Conservation (phyloP, 1,140 invertebrate genomes). For the Limonius californicus region DNA sequence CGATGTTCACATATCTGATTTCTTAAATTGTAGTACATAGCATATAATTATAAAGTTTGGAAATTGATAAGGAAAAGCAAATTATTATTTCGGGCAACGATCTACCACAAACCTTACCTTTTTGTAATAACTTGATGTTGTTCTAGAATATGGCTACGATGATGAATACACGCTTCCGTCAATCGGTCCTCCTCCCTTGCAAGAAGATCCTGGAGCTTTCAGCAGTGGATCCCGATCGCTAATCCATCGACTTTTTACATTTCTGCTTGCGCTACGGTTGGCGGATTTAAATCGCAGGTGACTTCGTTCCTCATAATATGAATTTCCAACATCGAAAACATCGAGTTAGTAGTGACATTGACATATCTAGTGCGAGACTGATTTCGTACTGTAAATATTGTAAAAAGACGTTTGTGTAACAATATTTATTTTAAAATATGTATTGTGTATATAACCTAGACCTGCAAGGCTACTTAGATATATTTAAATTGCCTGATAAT, state of each 20-base stretch:
- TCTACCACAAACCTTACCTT: too few relatives aligned
- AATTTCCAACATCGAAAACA: conserved; percentile 13
- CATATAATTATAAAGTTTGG: too few relatives aligned
- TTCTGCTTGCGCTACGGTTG: conserved; percentile 14
- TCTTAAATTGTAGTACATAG: too few relatives aligned
- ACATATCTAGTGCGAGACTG: conserved; percentile 35
- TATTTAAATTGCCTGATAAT: not conserved
- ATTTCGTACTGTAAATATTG: conserved; percentile 23
- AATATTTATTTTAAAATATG: not conserved
- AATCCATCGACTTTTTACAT: not conserved
- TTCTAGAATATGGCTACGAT: conserved; percentile 43
- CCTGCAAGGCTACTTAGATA: not conserved
- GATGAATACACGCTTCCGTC: conserved; percentile 42
- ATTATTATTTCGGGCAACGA: too few relatives aligned
- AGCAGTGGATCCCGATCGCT: conserved; percentile 26
- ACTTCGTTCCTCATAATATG: conserved; percentile 21
- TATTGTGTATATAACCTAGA: conserved; percentile 10
- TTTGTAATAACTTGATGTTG: too few relatives aligned
- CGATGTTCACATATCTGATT: too few relatives aligned
- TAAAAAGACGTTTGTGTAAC: not conserved
- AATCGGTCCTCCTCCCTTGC: conserved; percentile 40
- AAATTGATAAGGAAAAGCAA: too few relatives aligned
- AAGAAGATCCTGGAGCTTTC: conserved; percentile 40
- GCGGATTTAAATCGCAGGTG: conserved; percentile 23
- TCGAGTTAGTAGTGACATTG: conserved; percentile 15